Base-by-base conservation (phyloP, 2,113 vertebrate genomes). In the Lepisosteus osseus region DNA sequence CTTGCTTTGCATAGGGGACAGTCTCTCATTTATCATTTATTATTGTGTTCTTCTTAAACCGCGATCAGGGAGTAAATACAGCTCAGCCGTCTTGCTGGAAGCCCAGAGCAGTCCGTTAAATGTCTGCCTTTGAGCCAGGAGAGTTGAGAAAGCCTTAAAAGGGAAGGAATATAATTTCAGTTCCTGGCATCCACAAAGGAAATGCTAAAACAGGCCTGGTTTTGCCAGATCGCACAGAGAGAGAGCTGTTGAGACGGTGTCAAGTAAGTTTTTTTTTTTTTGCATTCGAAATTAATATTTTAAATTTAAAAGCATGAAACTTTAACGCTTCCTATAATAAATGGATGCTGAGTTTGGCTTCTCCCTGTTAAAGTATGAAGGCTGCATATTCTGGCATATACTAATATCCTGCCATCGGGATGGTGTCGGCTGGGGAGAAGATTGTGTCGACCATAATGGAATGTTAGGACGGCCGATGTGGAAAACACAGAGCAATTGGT, bases 71-170 rank as follows among this genome's bases (percentile, higher is more conserved):
- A 42, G 61, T 79, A 77, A 74, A 61, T 79, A 71, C 63, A 55
- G 61, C 41, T 78, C 74, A 72, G 74, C 9, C 9, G 47, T 51
- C 76, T 81, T 68, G 55, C 59, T 70, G 68, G 69, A 69, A 64
- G 79, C 69, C 57, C 74, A 70, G 74, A 70, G 68, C 71, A 73
- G 56, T 64, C 77, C 80, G 44, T 40, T 79, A 71, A 77, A 79
- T 66, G 68, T 77, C 67, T 71, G 77, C 72, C 67, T 41, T 59
- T 13, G 55, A 76, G 76, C 67, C 68, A 80, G 68, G 69, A 40
- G 70, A 61, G 68, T 74, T 44, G 56, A 77, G 71, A 79, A 67
- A 75, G 54, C 89, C 88, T 77, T 82, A 87, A 85, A 83, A 89
- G 82, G 83, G 65, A 81, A 80, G 82, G 78, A 83, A 65, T 75